These are phyloP conservation scores for Platyrinchus mystaceus DNA, from an alignment of 2,797 vertebrate genomes.

Conservation along the genomic window DNA sequence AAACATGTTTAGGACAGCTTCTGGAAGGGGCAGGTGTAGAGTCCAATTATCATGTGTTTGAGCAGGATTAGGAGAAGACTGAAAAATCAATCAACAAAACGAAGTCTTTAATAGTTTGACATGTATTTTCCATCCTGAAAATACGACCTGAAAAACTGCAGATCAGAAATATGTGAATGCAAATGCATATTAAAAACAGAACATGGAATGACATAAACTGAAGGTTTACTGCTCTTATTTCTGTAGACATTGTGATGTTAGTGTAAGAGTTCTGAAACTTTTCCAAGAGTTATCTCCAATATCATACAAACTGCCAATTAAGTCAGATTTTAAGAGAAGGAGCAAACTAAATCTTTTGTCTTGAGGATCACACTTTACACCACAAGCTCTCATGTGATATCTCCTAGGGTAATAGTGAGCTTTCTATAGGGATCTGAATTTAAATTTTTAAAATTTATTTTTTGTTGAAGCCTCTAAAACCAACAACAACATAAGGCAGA, in stretches of 20 bases:
- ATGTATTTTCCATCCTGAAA: neutral
- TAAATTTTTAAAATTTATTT: neutral
- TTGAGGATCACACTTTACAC: neutral
- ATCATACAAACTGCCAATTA: neutral
- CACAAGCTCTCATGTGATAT: neutral
- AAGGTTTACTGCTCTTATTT: neutral
- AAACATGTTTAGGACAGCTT: neutral
- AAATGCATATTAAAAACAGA: neutral
- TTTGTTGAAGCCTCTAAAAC: neutral
- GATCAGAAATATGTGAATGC: neutral
- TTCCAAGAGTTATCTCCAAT: neutral
- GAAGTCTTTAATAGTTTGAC: neutral
- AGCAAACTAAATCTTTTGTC: neutral
- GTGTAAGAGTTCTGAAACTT: neutral
- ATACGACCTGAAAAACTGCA: neutral
- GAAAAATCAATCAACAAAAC: neutral
- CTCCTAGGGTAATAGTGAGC: neutral
- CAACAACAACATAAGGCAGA: neutral
- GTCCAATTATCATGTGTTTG: neutral
- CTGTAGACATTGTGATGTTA: neutral
- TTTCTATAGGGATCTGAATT: neutral
- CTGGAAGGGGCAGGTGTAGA: neutral
- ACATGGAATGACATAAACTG: neutral
- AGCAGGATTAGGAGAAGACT: neutral
- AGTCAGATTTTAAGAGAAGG: neutral